phyloP scores from a whole-genome alignment of 2,113 vertebrate species.

The Datnioides undecimradiatus region DNA sequence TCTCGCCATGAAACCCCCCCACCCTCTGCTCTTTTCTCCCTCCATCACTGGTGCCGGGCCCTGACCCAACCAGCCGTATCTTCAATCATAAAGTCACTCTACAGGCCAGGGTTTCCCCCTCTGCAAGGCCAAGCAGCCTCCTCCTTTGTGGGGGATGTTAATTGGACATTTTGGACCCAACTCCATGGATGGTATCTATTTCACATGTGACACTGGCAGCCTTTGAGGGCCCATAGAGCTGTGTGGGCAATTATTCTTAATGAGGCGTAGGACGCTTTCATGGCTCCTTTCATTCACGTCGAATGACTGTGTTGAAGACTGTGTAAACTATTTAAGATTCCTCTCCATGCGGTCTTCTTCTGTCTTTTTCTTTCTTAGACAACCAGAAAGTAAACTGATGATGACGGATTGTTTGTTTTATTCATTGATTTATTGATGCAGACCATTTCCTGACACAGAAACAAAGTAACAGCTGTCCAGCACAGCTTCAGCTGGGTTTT shows the following conservation, averaged over 20 bases:
- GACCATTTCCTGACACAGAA: not conserved
- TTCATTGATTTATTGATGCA: not conserved
- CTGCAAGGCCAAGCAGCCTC: conserved; percentile 31
- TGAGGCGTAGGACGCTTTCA: conserved; percentile 44
- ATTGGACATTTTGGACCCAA: conserved; percentile 63
- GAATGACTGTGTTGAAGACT: not conserved
- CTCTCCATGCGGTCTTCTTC: not conserved
- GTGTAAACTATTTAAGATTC: not conserved
- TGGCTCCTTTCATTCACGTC: conserved; percentile 19
- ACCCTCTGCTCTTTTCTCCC: conserved; percentile 10
- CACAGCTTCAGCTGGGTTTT: not conserved
- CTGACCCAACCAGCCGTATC: conserved; percentile 50
- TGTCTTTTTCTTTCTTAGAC: not conserved
- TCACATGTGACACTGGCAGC: conserved; percentile 60
- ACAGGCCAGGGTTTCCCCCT: conserved; percentile 18
- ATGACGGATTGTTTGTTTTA: no score
- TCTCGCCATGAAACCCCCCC: conserved; percentile 30
- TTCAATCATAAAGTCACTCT: conserved; percentile 51
- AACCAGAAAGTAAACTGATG: not conserved
- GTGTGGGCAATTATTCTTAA: conserved; percentile 67
- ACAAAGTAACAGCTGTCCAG: not conserved
- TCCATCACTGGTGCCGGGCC: not conserved
- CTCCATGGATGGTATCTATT: conserved; percentile 60
- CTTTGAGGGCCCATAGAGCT: conserved; percentile 50
- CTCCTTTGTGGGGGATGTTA: conserved; percentile 59